These are phyloP conservation scores for Myiothlypis chrysogaster DNA, from an alignment of 2,797 vertebrate genomes.

Conservation along the genomic window DNA sequence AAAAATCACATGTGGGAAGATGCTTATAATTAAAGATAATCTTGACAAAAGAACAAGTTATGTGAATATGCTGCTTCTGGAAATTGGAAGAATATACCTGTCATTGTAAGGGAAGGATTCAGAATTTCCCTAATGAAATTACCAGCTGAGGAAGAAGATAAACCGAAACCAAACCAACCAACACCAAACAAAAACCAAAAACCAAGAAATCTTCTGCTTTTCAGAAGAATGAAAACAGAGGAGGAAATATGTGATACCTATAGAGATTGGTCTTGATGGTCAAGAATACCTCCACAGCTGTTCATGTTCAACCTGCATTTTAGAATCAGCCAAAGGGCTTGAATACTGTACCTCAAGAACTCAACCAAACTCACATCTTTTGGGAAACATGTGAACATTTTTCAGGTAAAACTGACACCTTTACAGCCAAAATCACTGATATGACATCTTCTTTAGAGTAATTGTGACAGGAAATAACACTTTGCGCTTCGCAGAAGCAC, in stretches of 20 bases:
- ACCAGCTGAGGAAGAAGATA: neutral
- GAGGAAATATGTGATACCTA: neutral
- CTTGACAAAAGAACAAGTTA: neutral
- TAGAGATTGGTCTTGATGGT: neutral
- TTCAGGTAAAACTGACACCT: neutral
- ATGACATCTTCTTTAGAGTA: neutral
- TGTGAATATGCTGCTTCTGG: neutral
- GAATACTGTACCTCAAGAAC: neutral
- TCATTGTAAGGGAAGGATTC: neutral
- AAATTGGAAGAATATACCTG: neutral
- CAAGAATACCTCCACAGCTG: neutral
- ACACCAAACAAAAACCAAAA: rapidly evolving
- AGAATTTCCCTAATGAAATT: neutral
- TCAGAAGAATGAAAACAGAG: neutral
- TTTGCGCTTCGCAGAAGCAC: neutral
- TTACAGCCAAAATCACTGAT: neutral
- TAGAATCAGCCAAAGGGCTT: neutral
- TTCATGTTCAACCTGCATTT: neutral
- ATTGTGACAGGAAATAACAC: neutral
- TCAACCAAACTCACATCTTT: neutral
- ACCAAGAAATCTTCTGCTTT: neutral
- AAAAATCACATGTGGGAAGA: neutral
- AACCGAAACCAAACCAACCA: neutral
- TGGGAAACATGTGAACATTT: neutral
- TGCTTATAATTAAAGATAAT: neutral